A percentile compares a stretch with the other conserved stretches of the same genome.
Evolutionary conservation across 2,113 vertebrate species (phyloP).

Genomic region (Salvelinus fontinalis): DNA sequence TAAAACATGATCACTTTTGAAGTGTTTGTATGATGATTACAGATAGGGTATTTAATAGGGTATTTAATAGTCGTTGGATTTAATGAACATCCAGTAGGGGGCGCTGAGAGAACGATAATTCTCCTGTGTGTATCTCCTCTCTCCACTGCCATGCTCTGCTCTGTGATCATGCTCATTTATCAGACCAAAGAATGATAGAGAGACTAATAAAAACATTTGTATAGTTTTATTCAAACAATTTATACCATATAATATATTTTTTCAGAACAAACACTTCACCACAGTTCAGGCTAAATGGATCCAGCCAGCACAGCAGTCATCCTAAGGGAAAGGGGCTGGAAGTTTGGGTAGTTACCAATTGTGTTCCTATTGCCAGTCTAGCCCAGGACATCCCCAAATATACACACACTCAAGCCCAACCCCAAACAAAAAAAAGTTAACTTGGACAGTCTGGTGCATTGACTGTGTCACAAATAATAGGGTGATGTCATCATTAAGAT

Average conservation of each 20-base stretch:
- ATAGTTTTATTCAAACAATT: constrained; percentile 39
- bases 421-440: background rate
- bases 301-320: constrained; percentile 30
- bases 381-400: background rate
- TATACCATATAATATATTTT: constrained; percentile 16
- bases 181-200: background rate
- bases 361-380: background rate
- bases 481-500: background rate
- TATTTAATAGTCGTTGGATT: too few species aligned
- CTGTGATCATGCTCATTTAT: background rate
- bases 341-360: background rate
- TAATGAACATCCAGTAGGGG: background rate
- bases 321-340: constrained; percentile 14
- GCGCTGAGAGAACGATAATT: background rate
- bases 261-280: constrained; percentile 27
- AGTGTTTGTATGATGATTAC: too few species aligned
- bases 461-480: background rate
- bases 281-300: constrained; percentile 15
- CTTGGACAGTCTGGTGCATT: background rate
- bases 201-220: background rate
- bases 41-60: too few species aligned
- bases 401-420: background rate
- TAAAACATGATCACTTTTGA: too few species aligned
- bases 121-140: too few species aligned
- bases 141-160: background rate